phyloP scores from a whole-genome alignment of 2,888 invertebrate genomes.

The Orthonevra nobilis region DNA sequence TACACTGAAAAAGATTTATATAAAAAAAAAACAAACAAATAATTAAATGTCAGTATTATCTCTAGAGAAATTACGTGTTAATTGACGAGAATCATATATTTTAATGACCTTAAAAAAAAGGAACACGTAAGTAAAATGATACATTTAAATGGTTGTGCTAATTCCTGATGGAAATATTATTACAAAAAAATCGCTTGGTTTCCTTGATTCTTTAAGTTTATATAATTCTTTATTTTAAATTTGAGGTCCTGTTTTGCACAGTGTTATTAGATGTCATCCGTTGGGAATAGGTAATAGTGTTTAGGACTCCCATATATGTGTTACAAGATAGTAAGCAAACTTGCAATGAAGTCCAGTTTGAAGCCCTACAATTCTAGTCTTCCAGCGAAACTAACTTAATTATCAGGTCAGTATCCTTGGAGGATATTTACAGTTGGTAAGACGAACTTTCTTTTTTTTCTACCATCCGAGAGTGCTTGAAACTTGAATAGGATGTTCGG shows the following conservation, averaged over 20 bases:
- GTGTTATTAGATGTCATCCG: background rate
- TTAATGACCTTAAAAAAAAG: constrained; percentile 6
- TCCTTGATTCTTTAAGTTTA: constrained; percentile 2
- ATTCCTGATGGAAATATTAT: constrained; percentile 56
- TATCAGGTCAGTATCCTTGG: no score
- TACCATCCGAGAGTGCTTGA: no score
- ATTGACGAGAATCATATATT: constrained; percentile 47
- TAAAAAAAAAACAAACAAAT: constrained; percentile 25
- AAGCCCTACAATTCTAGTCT: no score
- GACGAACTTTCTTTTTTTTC: no score
- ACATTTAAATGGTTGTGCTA: constrained; percentile 69
- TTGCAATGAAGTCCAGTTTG: no score
- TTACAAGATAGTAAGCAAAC: no score
- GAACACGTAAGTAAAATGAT: constrained; percentile 52
- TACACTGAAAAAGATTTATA: constrained; percentile 64
- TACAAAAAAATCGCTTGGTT: constrained; percentile 23
- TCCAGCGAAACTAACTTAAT: no score
- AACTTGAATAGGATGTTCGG: no score
- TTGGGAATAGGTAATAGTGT: constrained; percentile 33
- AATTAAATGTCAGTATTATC: constrained; percentile 67
- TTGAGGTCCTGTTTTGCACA: constrained; percentile 22
- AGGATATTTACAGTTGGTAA: no score
- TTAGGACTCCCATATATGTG: no score
- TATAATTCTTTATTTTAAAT: background rate
- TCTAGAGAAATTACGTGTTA: constrained; percentile 48